phyloP scores from a whole-genome alignment of 2,797 vertebrate genomes.

The Sebastes taczanowskii region DNA sequence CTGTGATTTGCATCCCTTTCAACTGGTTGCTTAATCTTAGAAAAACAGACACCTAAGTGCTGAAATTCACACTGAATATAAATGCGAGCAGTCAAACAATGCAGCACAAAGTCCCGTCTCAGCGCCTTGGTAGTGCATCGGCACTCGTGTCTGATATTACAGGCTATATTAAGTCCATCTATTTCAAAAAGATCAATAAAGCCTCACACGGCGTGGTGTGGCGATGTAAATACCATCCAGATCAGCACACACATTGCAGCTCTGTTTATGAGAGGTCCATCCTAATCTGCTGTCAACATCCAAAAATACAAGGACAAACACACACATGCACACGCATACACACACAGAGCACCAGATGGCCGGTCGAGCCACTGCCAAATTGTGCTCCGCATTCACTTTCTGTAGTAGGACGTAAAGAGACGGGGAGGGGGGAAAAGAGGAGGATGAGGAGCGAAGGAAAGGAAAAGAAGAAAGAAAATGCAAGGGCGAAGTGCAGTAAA shows the following conservation, averaged over 20 bases:
- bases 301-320: slow-evolving; percentile 48
- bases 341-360: slow-evolving; percentile 73
- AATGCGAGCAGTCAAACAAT: background rate
- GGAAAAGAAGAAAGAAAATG: background rate
- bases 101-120: background rate
- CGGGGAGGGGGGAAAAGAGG: background rate
- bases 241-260: slow-evolving; percentile 20
- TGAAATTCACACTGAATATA: background rate
- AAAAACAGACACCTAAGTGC: background rate
- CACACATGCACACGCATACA: slow-evolving; percentile 11
- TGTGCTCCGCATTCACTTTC: slow-evolving; percentile 54
- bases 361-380: slow-evolving; percentile 52
- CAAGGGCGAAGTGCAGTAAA: background rate
- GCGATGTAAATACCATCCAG: slow-evolving; percentile 1
- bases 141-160: background rate
- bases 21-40: background rate
- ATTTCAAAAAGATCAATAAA: slow-evolving; percentile 24
- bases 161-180: background rate
- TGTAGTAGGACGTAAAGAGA: slow-evolving; percentile 45
- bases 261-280: slow-evolving; percentile 42
- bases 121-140: background rate
- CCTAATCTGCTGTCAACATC: slow-evolving; percentile 53
- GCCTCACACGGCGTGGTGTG: background rate
- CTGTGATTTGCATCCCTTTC: slow-evolving; percentile 2
- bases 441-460: background rate